A percentile compares a stretch with the other conserved stretches of the same genome.
Evolutionary conservation across 2,888 invertebrate species (phyloP).

Genomic region (Phyto melanocephala): DNA sequence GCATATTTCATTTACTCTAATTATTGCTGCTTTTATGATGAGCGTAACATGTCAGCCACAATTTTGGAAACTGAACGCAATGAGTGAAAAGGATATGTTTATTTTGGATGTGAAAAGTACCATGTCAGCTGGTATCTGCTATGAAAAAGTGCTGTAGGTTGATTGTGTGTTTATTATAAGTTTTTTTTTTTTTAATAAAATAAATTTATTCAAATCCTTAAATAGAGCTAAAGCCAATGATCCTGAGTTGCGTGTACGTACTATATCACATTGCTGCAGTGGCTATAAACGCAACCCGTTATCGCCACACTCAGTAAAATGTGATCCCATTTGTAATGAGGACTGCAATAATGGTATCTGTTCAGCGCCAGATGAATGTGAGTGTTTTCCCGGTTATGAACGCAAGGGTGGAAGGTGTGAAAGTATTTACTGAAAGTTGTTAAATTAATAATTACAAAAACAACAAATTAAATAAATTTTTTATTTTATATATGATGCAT

Average conservation of each 20-base stretch:
- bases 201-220: neutral
- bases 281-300: constrained; percentile 82
- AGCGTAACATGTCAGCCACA: constrained; percentile 61
- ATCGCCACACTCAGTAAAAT: constrained; percentile 79
- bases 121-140: constrained; percentile 75
- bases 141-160: constrained; percentile 75
- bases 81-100: constrained; percentile 68
- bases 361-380: constrained; percentile 76
- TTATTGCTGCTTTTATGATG: neutral
- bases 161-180: neutral
- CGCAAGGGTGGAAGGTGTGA: constrained; percentile 66
- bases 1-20: neutral
- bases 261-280: constrained; percentile 85
- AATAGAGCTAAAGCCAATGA: constrained; percentile 68
- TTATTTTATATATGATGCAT: no score
- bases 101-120: constrained; percentile 69
- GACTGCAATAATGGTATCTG: constrained; percentile 80
- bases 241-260: constrained; percentile 79
- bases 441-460: neutral
- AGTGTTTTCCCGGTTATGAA: constrained; percentile 72
- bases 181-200: no score
- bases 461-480: no score
- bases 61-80: constrained; percentile 69
- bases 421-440: constrained; percentile 7
- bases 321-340: constrained; percentile 78